These are phyloP conservation scores for Lonchura striata DNA, from an alignment of 2,113 vertebrate species.

Conservation along the genomic window DNA sequence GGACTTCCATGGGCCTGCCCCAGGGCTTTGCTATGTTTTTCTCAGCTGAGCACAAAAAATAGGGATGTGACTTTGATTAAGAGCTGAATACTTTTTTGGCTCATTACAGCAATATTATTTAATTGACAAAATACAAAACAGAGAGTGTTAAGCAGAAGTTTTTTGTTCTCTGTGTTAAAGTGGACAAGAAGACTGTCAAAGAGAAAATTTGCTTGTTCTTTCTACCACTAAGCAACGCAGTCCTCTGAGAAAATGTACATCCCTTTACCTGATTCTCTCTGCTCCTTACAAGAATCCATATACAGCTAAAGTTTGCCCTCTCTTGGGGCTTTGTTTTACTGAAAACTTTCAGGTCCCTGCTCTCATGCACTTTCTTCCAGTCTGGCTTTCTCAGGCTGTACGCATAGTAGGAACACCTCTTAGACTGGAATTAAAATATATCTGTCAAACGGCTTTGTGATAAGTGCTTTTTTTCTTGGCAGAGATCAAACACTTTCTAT, in stretches of 20 bases:
- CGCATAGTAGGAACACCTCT: not conserved
- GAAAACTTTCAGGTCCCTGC: not conserved
- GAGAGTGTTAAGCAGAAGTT: not conserved
- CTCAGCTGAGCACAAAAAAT: not conserved
- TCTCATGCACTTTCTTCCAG: not conserved
- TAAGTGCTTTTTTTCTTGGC: not conserved
- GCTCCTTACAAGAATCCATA: not conserved
- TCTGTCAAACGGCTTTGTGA: not conserved
- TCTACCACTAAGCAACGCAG: not conserved
- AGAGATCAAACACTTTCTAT: not conserved
- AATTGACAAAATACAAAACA: not conserved
- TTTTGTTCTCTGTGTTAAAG: not conserved
- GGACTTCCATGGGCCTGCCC: not conserved
- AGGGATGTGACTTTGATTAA: not conserved
- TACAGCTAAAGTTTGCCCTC: not conserved
- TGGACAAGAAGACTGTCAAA: not conserved
- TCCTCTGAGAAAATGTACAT: not conserved
- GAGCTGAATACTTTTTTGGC: not conserved
- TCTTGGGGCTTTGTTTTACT: not conserved
- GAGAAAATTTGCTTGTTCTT: not conserved
- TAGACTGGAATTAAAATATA: not conserved
- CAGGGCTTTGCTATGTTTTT: not conserved
- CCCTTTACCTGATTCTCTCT: not conserved
- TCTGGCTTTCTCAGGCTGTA: not conserved
- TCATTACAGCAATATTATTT: not conserved